Evolutionary conservation across 37 sponge, comb jelly and placozoan genomes (phyloP), one percentile per base, ranked within the genome.

Genomic region (Mnemiopsis leidyi): DNA sequence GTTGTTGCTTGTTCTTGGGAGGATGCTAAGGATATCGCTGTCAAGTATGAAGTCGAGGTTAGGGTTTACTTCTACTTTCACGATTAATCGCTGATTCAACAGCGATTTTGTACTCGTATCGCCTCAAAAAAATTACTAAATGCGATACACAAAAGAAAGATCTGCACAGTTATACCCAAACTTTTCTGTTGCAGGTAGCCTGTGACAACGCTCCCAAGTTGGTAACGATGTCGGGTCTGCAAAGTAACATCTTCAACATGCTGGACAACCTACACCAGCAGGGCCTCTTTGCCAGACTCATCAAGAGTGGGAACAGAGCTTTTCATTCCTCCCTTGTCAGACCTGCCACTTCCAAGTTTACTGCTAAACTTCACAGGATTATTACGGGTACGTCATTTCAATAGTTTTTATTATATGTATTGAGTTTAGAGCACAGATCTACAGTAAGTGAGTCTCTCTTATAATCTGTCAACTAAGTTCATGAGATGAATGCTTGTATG

Each of bases 1-100:
- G 82, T 79, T 20, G 82, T 79, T 3, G 82, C 37, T 7, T 28
- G 23, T 7, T 79, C 82, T 26, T 79, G 82, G 82, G 82, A 79
- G 37, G 36, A 31, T 1, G 82, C 82, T 7, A 79, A 79, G 82
- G 7, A 28, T 7, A 31, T 79, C 26, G 82, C 82, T 33, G 16
- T 21, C 37, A 31, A 36, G 23, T 79, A 23, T 23, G 7, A 3
- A 13, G 82, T 79, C 18, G 73, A 71, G 73, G 73, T 71, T 67
- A 20, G 68, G n/a, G n/a, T n/a, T n/a, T n/a, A n/a, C n/a, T n/a
- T n/a, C n/a, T n/a, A n/a, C n/a, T n/a, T n/a, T n/a, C n/a, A n/a
- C n/a, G n/a, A n/a, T n/a, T n/a, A n/a, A n/a, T n/a, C n/a, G n/a
- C n/a, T n/a, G n/a, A n/a, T n/a, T n/a, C n/a, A n/a, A n/a, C n/a